These are phyloP conservation scores for Azorinus chamasolen DNA, from an alignment of 2,888 invertebrate species.

Conservation along the genomic window DNA sequence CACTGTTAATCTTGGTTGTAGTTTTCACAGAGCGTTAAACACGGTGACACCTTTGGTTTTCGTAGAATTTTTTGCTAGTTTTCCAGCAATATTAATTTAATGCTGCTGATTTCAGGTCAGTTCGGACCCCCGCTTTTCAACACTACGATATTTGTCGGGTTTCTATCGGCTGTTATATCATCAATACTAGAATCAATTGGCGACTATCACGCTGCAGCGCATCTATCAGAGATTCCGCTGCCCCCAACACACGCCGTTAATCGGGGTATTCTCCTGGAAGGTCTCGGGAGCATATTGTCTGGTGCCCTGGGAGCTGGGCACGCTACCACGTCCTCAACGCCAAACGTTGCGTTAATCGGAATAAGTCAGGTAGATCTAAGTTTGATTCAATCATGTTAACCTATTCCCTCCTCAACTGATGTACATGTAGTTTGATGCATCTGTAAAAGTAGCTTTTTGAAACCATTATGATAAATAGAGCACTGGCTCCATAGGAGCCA, in stretches of 20 bases:
- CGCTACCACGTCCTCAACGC: constrained; percentile 77
- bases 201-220: constrained; percentile 75
- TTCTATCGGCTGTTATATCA: constrained; percentile 70
- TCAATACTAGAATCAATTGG: constrained; percentile 78
- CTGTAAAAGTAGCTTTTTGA: too few species aligned
- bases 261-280: constrained; percentile 77
- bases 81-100: too few species aligned
- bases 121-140: constrained; percentile 74
- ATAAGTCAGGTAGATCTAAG: constrained; percentile 48
- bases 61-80: too few species aligned
- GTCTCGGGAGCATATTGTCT: constrained; percentile 71
- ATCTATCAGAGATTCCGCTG: constrained; percentile 61
- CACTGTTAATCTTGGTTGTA: too few species aligned
- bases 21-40: too few species aligned
- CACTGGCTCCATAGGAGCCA: too few species aligned
- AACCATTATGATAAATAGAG: too few species aligned
- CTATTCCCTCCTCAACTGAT: too few species aligned
- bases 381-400: too few species aligned
- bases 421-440: too few species aligned
- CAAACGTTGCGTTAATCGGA: constrained; percentile 68
- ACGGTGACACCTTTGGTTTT: too few species aligned
- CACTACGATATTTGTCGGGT: constrained; percentile 71
- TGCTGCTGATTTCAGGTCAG: too few species aligned
- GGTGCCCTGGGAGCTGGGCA: constrained; percentile 76
- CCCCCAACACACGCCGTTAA: constrained; percentile 77